These are phyloP conservation scores for Nannoperca australis DNA, from an alignment of 2,797 vertebrate species.

Conservation along the genomic window DNA sequence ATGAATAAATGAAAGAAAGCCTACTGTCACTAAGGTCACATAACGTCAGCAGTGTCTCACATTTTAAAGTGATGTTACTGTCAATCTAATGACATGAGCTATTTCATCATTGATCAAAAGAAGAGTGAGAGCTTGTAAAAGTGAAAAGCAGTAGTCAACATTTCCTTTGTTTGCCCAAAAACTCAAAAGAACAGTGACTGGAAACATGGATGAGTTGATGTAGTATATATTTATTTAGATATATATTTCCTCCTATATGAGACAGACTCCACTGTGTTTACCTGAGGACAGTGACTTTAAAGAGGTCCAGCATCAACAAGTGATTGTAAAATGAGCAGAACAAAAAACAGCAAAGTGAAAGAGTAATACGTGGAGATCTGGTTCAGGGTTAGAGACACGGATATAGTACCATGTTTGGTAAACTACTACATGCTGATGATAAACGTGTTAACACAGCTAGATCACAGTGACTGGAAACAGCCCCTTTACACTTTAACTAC, in stretches of 20 bases:
- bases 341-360: conserved; percentile 40
- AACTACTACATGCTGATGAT: conserved; percentile 67
- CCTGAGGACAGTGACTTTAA: conserved; percentile 80
- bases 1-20: conserved; percentile 1
- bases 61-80: not conserved
- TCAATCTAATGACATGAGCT: not conserved
- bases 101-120: not conserved
- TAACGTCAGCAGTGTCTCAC: not conserved
- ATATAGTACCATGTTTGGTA: conserved; percentile 61
- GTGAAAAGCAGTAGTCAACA: not conserved
- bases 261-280: conserved; percentile 69
- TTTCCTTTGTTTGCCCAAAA: not conserved
- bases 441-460: conserved; percentile 50
- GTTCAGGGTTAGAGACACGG: conserved; percentile 33
- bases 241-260: conserved; percentile 52
- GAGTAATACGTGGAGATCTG: conserved; percentile 40
- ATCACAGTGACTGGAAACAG: conserved; percentile 79
- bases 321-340: conserved; percentile 58
- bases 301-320: conserved; percentile 75
- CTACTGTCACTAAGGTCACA: not conserved
- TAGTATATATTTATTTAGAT: conserved; percentile 69
- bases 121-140: not conserved
- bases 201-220: conserved; percentile 42
- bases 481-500: conserved; percentile 52
- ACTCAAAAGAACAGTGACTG: not conserved